phyloP scores from a whole-genome alignment of 2,888 invertebrate species.

The Rotaria magnacalcarata region DNA sequence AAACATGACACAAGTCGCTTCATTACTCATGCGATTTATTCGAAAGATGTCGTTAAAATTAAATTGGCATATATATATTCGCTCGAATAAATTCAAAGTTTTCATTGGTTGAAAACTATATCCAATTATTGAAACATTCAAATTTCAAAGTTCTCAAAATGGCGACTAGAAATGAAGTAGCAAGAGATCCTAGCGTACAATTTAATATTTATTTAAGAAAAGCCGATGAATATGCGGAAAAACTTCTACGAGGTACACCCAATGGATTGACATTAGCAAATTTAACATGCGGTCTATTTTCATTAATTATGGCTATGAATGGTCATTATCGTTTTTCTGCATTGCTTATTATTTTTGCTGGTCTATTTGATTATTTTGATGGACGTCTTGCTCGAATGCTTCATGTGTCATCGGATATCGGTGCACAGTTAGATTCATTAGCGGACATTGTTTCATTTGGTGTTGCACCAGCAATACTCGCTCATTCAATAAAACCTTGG shows the following conservation, averaged over 20 bases:
- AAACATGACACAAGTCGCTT: too few species aligned
- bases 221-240: not conserved
- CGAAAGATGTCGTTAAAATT: too few species aligned
- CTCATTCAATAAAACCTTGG: not conserved
- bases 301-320: constrained; percentile 1
- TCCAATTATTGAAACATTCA: too few species aligned
- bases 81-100: too few species aligned
- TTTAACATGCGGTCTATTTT: constrained; percentile 12
- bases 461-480: constrained; percentile 5
- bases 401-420: not conserved
- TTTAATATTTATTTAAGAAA: not conserved
- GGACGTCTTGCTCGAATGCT: not conserved
- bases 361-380: not conserved
- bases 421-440: constrained; percentile 34
- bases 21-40: too few species aligned
- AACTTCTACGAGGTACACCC: not conserved
- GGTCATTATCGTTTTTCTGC: not conserved
- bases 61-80: too few species aligned
- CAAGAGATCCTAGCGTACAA: too few species aligned
- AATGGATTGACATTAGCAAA: not conserved
- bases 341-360: not conserved
- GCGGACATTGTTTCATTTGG: constrained; percentile 15
- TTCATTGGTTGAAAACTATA: too few species aligned
- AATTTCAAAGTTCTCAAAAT: too few species aligned
- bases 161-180: too few species aligned